Base-by-base conservation (phyloP, 2,797 vertebrate genomes). In the Anabacerthia variegaticeps region DNA sequence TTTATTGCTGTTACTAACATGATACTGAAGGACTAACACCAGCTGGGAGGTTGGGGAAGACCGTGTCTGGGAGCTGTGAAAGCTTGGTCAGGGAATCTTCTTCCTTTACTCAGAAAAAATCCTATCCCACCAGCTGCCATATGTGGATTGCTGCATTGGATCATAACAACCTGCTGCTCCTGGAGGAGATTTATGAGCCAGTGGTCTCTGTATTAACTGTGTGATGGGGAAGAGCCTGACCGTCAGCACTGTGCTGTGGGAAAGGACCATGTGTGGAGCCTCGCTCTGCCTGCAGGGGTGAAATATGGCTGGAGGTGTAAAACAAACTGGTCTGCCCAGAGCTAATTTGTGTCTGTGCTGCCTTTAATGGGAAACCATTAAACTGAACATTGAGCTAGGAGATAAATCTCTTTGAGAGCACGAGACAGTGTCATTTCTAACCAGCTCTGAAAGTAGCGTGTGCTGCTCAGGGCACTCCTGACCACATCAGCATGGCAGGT, bases 301-400 rank as follows among this genome's bases (percentile, higher is more conserved):
- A 93, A 91, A 77, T 91, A 48, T 6, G 41, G 37, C 85, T 54
- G 73, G 52, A 89, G 56, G 34, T 80, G 16, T 79, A 85, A 93
- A 94, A 62, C 72, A 89, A 74, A 80, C 56, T 6, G 6, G 19
- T 75, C 66, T 67, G 27, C 61, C 74, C 75, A 11, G 36, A 71
- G 74, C 76, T 93, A 46, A 77, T 91, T 89, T 92, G 79, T 91
- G 74, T 39, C 67, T 9, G 1, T 66, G 72, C 74, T 66, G 67
- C 71, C 80, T 89, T 89, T 86, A 92, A 83, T 95, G 54, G 85
- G 74, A 91, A 92, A 26, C 63, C 55, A 34, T 89, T 78, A 72
- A 77, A 93, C 5, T 61, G 66, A 81, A 17, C 55, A 46, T 26
- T 36, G 85, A 91, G 65, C 36, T n/a, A 22, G 75, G 55, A 81